Base-by-base conservation (phyloP, 2,888 invertebrate species). In the Tiliacea citrago region DNA sequence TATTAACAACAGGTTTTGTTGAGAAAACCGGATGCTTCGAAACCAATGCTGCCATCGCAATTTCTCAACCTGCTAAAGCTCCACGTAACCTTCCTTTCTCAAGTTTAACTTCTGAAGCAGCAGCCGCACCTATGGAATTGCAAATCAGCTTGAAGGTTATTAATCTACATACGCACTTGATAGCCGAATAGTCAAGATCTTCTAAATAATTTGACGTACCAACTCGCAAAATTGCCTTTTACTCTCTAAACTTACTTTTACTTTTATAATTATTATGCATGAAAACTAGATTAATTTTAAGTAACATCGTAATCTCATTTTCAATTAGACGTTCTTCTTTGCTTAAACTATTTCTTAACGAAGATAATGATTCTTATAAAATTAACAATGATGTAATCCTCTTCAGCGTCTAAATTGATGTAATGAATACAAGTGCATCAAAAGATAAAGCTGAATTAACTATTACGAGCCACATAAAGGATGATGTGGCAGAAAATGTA, bases 21-120 rank as follows among this genome's bases (percentile, higher is more conserved):
- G 89, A 89, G 90, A 90, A 90, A 93, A 93, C 93, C 92, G 92
- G 93, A 91, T 91, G 81, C 90, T 91, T 91, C 88, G 88, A 86
- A 88, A 88, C 83, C 85, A 85, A 83, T 81, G 84, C 69, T 73
- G 77, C 81, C 78, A 82, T 79, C 77, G 84, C 88, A 87, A 88
- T 90, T 90, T 89, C 88, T 86, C 82, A 83, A 82, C 76, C 83
- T 78, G 84, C 81, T 70, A 77, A 82, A 77, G 74, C 60, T 66
- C 58, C 57, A 75, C 76, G 82, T 83, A 85, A 86, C 83, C 81
- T 83, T 86, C 87, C 82, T 82, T 82, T 83, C 82, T 82, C 79
- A 75, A 82, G 86, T 84, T 80, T 79, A 77, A 79, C 75, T 68
- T 83, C 81, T 80, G 73, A 71, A 72, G 73, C 79, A 68, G 42